Conservation (phyloP, 2,888 invertebrate species). For the Cantharis lateralis region DNA sequence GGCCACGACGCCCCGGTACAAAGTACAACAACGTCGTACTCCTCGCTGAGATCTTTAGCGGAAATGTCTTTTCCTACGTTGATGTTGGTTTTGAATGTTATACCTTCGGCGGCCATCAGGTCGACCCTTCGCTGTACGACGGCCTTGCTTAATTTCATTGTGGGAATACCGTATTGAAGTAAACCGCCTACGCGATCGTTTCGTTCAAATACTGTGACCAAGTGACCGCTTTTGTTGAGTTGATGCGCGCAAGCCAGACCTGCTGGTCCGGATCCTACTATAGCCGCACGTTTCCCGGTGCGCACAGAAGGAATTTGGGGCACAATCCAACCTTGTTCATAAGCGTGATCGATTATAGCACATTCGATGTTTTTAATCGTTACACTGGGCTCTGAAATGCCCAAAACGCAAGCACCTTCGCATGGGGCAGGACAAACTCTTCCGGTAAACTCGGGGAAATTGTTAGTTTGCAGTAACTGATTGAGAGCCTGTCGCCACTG, state of each 20-base stretch:
- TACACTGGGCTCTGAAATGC: conserved; percentile 93
- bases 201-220: conserved; percentile 95
- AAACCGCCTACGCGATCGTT: conserved; percentile 95
- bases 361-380: conserved; percentile 99
- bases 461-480: conserved; percentile 95
- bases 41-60: conserved; percentile 68
- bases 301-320: conserved; percentile 62
- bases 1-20: conserved; percentile 97
- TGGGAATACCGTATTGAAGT: conserved; percentile 97
- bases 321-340: conserved; percentile 92
- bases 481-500: conserved; percentile 94
- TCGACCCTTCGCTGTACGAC: conserved; percentile 89
- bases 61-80: conserved; percentile 91
- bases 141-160: conserved; percentile 96
- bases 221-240: conserved; percentile 94
- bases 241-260: conserved; percentile 96
- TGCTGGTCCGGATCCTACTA: conserved; percentile 94
- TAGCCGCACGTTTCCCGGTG: conserved; percentile 65
- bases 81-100: conserved; percentile 82
- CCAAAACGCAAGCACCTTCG: conserved; percentile 91
- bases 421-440: conserved; percentile 96
- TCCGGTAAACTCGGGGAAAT: conserved; percentile 80
- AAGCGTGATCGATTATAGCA: conserved; percentile 97
- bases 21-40: conserved; percentile 83
- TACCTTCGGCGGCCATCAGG: conserved; percentile 85